Percentiles rank a stretch among this genome's conserved stretches.
phyloP scores from a whole-genome alignment of 2,888 invertebrate genomes.

The Eledona agricola region DNA sequence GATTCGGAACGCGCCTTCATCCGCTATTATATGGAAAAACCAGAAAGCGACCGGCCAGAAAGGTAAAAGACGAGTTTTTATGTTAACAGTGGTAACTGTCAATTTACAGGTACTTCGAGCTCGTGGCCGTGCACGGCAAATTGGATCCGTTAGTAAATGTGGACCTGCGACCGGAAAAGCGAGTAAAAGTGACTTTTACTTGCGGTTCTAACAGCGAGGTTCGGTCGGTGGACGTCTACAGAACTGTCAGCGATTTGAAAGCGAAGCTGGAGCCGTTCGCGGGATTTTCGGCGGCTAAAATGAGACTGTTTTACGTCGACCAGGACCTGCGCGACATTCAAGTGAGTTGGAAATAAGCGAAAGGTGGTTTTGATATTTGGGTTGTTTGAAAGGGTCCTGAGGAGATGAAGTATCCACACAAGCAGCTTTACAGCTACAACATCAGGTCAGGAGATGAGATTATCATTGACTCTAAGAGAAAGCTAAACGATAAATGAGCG shows the following conservation, averaged over 20 bases:
- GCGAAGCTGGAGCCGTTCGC: constrained; percentile 80
- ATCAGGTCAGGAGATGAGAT: constrained; percentile 91
- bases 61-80: constrained; percentile 68
- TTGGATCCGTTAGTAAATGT: constrained; percentile 90
- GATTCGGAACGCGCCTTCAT: constrained; percentile 94
- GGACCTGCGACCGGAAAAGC: constrained; percentile 85
- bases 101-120: constrained; percentile 79
- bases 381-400: constrained; percentile 75
- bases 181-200: constrained; percentile 84
- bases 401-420: constrained; percentile 88
- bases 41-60: constrained; percentile 82
- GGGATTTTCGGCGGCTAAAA: constrained; percentile 82
- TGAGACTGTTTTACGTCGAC: constrained; percentile 90
- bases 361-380: neutral
- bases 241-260: constrained; percentile 85
- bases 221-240: constrained; percentile 79
- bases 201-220: constrained; percentile 80
- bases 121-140: constrained; percentile 86
- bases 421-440: constrained; percentile 91
- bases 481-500: constrained; percentile 54
- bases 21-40: constrained; percentile 88
- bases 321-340: constrained; percentile 74
- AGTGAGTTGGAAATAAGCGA: constrained; percentile 39
- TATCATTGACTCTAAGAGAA: constrained; percentile 83
- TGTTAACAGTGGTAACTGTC: neutral